phyloP scores from a whole-genome alignment of 2,113 vertebrate genomes.

The Urocitellus parryii region DNA sequence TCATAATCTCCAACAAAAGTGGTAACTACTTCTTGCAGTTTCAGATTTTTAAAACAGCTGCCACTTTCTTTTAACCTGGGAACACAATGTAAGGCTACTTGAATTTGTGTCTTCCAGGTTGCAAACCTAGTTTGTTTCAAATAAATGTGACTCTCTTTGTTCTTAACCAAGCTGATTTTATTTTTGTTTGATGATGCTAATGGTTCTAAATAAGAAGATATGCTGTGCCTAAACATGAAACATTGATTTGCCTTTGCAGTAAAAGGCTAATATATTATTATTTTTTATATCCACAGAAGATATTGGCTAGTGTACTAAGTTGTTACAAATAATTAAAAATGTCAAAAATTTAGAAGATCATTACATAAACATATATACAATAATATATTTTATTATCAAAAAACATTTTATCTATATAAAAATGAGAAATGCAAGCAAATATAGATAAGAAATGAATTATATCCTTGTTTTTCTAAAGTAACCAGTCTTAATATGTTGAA shows the following conservation, averaged over 20 bases:
- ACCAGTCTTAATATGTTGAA: background rate
- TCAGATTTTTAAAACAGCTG: background rate
- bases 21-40: background rate
- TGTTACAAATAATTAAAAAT: background rate
- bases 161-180: background rate
- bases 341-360: background rate
- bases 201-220: background rate
- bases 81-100: background rate
- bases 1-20: background rate
- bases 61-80: background rate
- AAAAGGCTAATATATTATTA: background rate
- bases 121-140: constrained; percentile 7
- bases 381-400: background rate
- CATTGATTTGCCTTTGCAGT: background rate
- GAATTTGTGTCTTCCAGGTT: background rate
- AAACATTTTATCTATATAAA: background rate
- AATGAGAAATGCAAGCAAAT: background rate
- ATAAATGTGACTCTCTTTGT: background rate
- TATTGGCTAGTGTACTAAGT: background rate
- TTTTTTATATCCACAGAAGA: background rate
- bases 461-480: background rate
- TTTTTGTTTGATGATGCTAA: background rate
- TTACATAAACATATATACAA: background rate
- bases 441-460: background rate
- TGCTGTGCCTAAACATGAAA: background rate